Conservation (phyloP, 2,888 invertebrate species). For the Agriotes lineatus region DNA sequence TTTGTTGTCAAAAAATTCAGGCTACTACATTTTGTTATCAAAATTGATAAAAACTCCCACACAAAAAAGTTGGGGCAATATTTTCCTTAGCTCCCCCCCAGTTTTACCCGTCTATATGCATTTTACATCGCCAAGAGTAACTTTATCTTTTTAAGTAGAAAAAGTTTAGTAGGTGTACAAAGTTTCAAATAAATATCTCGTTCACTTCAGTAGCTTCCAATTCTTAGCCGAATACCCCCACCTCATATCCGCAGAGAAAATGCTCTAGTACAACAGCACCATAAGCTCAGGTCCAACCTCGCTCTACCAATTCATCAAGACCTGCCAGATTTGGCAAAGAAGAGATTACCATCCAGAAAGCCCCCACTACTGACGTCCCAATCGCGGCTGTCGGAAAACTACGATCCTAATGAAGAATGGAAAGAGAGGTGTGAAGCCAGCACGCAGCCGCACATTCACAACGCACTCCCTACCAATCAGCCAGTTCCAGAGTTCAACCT, state of each 20-base stretch:
- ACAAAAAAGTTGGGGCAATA: no score
- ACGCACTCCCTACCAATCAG: neutral
- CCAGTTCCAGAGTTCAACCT: neutral
- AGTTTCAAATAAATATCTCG: no score
- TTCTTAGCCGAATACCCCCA: neutral
- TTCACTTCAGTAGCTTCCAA: no score
- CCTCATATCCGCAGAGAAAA: neutral
- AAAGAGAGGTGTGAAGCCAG: neutral
- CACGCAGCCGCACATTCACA: neutral
- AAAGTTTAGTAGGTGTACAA: no score
- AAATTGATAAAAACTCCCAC: no score
- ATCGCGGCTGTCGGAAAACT: neutral
- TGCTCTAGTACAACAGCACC: neutral
- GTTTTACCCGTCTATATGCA: no score
- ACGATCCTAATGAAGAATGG: no score
- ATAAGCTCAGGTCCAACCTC: neutral
- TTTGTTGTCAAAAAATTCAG: no score
- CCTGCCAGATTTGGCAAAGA: neutral
- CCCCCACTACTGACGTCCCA: neutral
- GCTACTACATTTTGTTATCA: no score
- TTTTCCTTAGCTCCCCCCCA: no score
- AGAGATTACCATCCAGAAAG: neutral
- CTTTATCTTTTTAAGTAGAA: no score
- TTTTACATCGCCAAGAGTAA: no score
- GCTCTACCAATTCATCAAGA: neutral